Base-by-base conservation (phyloP, 2,797 vertebrate genomes). In the Remorina albescens region DNA sequence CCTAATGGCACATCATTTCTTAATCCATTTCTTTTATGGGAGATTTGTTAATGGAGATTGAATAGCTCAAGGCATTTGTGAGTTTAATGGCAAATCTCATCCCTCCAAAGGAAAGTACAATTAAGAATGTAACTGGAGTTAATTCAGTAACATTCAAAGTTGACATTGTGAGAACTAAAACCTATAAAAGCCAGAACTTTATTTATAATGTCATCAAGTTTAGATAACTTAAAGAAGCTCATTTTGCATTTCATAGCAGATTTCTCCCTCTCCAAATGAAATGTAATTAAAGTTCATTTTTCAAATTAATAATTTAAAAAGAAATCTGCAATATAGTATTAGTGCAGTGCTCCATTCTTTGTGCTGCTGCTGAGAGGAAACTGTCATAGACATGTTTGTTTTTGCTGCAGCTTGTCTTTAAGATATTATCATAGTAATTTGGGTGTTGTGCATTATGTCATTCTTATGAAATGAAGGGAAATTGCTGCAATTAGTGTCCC, bases 391-490 rank as follows among this genome's bases (percentile, higher is more conserved):
- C 23, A 25, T 74, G 74, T 79, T 88, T 91, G 65, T 88, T 86
- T 84, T 67, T 62, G 75, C 75, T 84, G 74, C 62, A 55, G 36
- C 80, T 81, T 74, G 75, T 85, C 64, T 79, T 85, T 74, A 69
- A 91, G 89, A 91, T 90, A 56, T 81, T 57, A 88, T 91, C 83
- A 10, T 58, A 53, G 67, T 80, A 61, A 86, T 86, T 56, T 81
- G 78, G 82, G 70, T 78, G 83, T 74, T 89, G 82, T 72, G 67
- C 49, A 39, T 86, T 62, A 83, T 85, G 78, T 89, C 87, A 89
- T 83, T 75, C 66, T 76, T 71, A 77, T 83, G 64, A 88, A 84
- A 91, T 82, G 80, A 88, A 88, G 39, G 88, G 86, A 91, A 92
- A 90, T 88, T 68, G 78, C 85, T 78, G 85, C 81, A 9, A 84